Evolutionary conservation across 2,888 invertebrate species (phyloP), one percentile per base, ranked within the genome.

Genomic region (Eustalomyia histrio): DNA sequence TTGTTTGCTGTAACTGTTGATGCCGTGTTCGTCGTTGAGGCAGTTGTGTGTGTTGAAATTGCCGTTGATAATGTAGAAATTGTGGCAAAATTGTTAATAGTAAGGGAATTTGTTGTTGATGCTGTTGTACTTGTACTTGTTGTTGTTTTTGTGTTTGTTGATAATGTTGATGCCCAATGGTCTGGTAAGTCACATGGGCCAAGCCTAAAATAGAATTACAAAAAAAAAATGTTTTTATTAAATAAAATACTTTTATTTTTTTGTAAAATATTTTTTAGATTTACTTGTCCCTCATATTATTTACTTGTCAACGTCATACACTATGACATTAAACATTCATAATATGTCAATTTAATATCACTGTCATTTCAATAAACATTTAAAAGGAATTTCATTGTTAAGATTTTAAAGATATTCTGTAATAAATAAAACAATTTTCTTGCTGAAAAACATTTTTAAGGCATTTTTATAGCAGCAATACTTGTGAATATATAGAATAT

Each of bases 121-220:
- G 73, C 1, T 71, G 76, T 16, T 69, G 82, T 63, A 72, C 58
- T 16, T 69, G 82, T 63, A 72, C 58, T 60, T 65, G 75, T 57
- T 68, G 84, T 43, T 65, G 69, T 35, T 52, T 57, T 47, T 50
- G 79, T n/a, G 64, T 65, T 58, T 21, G 79, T 71, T 50, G 82
- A 80, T 68, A 65, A 52, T 80, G 82, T 16, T 87, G 87, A 85
- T 85, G 85, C 88, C 91, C 91, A 91, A 88, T 88, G 89, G 87
- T 91, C 90, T 87, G 90, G 95, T 93, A 95, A 94, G 92, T 96
- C 96, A 95, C 95, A 95, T 93, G 96, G 95, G 94, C 95, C 95
- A 93, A 95, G 94, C 95, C 96, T 96, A 93, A 4, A 65, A 71
- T 7, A 33, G 14, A 47, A 50, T 2, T 71, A 71, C 35, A n/a